These are phyloP conservation scores for Drosophila oshimai DNA, from an alignment of 1,140 invertebrate genomes.

Conservation along the genomic window DNA sequence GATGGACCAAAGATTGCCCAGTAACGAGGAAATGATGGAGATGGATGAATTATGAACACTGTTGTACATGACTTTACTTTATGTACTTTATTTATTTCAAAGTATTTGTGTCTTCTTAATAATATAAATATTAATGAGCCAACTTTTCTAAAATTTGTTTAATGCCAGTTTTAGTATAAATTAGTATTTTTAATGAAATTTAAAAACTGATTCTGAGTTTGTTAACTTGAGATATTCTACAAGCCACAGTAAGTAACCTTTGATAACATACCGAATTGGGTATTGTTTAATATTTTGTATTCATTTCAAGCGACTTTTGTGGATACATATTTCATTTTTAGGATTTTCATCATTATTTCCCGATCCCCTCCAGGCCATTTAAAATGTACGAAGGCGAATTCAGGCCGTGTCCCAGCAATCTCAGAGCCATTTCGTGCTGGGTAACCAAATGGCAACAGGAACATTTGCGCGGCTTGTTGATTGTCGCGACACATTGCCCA, in stretches of 20 bases:
- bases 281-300: no score
- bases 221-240: no score
- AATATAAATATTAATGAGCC: no score
- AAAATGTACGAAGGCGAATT: background rate
- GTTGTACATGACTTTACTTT: no score
- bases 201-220: no score
- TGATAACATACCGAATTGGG: no score
- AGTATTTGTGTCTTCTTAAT: no score
- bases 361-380: background rate
- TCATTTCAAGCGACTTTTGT: background rate
- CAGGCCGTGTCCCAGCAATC: background rate
- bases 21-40: background rate
- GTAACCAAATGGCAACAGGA: conserved; percentile 37
- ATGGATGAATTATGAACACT: background rate
- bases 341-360: background rate
- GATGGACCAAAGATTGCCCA: conserved; percentile 27
- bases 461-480: conserved; percentile 64
- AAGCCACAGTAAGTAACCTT: no score
- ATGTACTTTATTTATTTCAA: no score
- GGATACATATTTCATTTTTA: background rate
- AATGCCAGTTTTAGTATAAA: no score
- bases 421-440: conserved; percentile 5
- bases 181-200: no score
- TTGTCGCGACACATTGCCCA: conserved; percentile 77
- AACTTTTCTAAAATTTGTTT: no score